Base-by-base conservation (phyloP, 2,888 invertebrate genomes). In the Plemyria rubiginata region DNA sequence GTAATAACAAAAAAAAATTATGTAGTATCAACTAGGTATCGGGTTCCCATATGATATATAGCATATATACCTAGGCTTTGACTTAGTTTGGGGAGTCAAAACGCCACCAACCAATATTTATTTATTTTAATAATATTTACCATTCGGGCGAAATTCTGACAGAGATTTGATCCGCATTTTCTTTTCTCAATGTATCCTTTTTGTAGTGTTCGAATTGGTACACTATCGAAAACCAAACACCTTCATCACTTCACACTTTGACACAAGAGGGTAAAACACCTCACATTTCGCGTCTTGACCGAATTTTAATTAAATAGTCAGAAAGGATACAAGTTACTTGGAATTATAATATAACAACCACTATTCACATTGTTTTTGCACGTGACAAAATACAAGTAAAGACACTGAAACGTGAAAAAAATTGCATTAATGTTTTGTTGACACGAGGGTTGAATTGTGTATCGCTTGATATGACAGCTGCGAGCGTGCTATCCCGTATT, bases 351-450 rank as follows among this genome's bases (percentile, higher is more conserved):
- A 88, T 93, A 93, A 89, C 93, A 93, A 89, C 93, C 93, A 94
- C 94, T 94, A 88, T 92, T 88, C 90, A 92, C 92, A 92, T 92
- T 92, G 91, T 92, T 91, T 91, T 92, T 92, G 90, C 90, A 87
- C 90, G 84, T 82, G 83, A 88, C 92, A 92, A 90, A 88, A 92
- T 89, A 89, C 92, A 92, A 92, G 92, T 88, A 92, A 92, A 92
- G 88, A 86, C 86, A 92, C 92, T 92, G 90, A 72, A 90, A 90
- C 65, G 75, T 74, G 70, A 88, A 86, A 80, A 68, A 74, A 74
- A 74, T 76, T 69, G 78, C 71, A 74, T 74, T 76, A 79, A 70
- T 72, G 64, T 73, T 38, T 38, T 52, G 70, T 72, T 69, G 74
- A 66, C 72, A 71, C 67, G 54, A 65, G 61, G 71, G 63, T 74